Conservation (phyloP, 2,888 invertebrate genomes). For the Cinara cedri region DNA sequence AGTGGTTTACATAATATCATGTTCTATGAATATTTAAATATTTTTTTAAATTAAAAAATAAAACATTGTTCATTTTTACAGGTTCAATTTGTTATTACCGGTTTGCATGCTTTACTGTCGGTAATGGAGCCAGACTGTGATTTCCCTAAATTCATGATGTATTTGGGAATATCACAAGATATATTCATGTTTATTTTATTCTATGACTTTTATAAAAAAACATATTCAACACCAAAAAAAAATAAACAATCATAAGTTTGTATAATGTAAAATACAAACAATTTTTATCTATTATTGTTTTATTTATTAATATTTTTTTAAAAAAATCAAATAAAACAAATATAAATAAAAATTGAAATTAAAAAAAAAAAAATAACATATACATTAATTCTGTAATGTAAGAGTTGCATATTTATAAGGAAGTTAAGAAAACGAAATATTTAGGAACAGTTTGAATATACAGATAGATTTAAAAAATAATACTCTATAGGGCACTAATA, state of each 20-base stretch:
- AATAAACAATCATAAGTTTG: conserved; percentile 25
- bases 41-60: not conserved
- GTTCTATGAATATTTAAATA: too few species aligned
- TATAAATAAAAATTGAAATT: too few species aligned
- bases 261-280: conserved; percentile 2
- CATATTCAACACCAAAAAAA: conserved; percentile 65
- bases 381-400: too few species aligned
- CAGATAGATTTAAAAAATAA: too few species aligned
- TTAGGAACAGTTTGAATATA: too few species aligned
- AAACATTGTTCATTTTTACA: conserved; percentile 63
- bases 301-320: too few species aligned
- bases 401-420: too few species aligned
- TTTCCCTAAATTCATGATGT: conserved; percentile 67
- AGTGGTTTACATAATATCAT: too few species aligned
- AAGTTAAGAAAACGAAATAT: too few species aligned
- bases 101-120: conserved; percentile 68
- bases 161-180: conserved; percentile 67
- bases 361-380: too few species aligned
- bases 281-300: conserved; percentile 13
- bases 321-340: too few species aligned
- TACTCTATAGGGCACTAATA: too few species aligned
- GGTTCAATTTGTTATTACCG: conserved; percentile 74
- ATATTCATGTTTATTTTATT: conserved; percentile 69
- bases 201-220: conserved; percentile 68
- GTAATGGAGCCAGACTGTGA: conserved; percentile 66